A percentile compares a stretch with the other conserved stretches of the same genome.
phyloP scores from a whole-genome alignment of 2,113 vertebrate genomes.

The Oncorhynchus gorbuscha region DNA sequence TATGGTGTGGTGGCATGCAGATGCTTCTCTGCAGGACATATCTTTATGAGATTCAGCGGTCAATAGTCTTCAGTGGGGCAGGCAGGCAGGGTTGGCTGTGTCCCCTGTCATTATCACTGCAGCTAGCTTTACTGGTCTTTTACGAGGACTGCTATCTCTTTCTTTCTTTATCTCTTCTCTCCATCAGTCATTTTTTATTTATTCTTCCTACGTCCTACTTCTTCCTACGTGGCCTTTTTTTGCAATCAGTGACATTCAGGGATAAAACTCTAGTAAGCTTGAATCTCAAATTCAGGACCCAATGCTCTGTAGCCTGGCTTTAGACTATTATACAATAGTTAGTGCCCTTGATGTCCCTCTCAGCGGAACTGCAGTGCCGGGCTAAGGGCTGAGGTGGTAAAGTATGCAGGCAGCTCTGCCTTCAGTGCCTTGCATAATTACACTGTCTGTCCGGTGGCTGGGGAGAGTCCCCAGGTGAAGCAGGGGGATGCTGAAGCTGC shows the following conservation, averaged over 20 bases:
- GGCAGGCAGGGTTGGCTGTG: constrained; percentile 11
- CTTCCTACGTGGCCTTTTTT: constrained; percentile 16
- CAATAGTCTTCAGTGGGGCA: constrained; percentile 13
- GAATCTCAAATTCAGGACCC: constrained; percentile 2
- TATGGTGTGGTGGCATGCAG: background rate
- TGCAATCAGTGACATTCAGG: background rate
- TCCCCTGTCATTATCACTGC: constrained; percentile 7
- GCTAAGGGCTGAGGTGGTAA: constrained; percentile 14
- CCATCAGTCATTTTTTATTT: background rate
- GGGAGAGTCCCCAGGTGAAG: constrained; percentile 11
- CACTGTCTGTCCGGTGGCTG: constrained; percentile 14
- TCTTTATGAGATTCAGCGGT: constrained; percentile 31
- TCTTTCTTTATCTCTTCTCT: background rate
- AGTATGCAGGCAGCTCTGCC: constrained; percentile 34
- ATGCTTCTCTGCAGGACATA: constrained; percentile 14
- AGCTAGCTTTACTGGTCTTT: background rate
- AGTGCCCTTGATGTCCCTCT: background rate
- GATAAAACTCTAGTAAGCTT: too few relatives aligned
- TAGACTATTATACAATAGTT: background rate
- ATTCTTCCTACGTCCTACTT: constrained; percentile 11
- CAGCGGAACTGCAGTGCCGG: constrained; percentile 4
- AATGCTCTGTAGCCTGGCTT: background rate
- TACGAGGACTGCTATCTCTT: background rate
- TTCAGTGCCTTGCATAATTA: constrained; percentile 38
- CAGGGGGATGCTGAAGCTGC: too few relatives aligned